These are phyloP conservation scores for Tapirus terrestris DNA, from an alignment of 2,113 vertebrate genomes.

Conservation along the genomic window DNA sequence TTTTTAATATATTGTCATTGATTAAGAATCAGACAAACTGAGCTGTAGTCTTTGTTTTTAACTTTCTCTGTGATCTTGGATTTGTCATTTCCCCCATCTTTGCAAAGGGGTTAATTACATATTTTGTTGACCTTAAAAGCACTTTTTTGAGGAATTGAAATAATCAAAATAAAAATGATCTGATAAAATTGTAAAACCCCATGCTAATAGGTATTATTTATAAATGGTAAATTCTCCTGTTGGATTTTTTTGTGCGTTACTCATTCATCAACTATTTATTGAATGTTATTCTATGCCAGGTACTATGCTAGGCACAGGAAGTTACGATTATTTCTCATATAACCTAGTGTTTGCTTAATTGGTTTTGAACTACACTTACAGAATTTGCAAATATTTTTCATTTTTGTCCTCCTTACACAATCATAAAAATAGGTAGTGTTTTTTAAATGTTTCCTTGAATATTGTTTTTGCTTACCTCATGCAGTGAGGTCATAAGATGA, in stretches of 20 bases:
- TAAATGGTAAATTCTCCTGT: neutral
- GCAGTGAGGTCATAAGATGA: neutral
- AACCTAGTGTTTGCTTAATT: neutral
- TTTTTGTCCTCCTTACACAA: conserved; percentile 21
- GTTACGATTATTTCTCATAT: neutral
- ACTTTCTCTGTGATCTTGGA: neutral
- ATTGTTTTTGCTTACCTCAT: neutral
- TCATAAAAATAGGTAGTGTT: neutral
- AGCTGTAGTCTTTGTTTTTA: neutral
- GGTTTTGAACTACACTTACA: conserved; percentile 3
- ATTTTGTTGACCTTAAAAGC: neutral
- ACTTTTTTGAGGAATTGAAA: conserved; percentile 36
- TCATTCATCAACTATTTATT: neutral
- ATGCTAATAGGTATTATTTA: neutral
- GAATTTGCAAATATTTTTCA: neutral
- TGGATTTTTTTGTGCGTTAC: neutral
- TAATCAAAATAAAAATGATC: conserved; percentile 7
- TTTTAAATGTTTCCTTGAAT: neutral
- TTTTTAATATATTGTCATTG: neutral
- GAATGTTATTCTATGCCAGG: neutral
- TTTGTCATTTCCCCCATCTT: neutral
- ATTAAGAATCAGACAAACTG: neutral
- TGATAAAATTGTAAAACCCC: neutral
- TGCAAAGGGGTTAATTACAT: neutral
- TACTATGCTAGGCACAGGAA: neutral